phyloP scores from a whole-genome alignment of 2,888 invertebrate species.

The Drosophila austrosaltans region DNA sequence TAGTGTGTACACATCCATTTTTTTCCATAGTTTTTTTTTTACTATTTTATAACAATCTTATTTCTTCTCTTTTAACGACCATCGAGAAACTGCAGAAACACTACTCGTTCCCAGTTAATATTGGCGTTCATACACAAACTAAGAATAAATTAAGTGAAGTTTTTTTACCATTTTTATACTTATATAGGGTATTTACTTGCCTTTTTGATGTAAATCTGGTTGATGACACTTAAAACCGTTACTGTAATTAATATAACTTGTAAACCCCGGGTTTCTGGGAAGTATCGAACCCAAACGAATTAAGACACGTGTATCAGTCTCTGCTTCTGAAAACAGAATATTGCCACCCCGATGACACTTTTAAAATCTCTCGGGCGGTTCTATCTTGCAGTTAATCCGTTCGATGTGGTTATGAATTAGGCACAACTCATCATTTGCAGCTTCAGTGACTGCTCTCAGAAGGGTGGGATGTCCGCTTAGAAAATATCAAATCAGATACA shows the following conservation, averaged over 20 bases:
- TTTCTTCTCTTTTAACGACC: too few relatives aligned
- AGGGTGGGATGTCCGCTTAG: constrained; percentile 48
- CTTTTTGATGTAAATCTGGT: constrained; percentile 53
- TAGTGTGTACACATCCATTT: too few relatives aligned
- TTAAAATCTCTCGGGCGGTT: constrained; percentile 44
- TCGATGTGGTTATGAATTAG: constrained; percentile 82
- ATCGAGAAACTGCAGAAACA: too few relatives aligned
- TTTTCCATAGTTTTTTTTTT: too few relatives aligned
- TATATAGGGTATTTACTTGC: too few relatives aligned
- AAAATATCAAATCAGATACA: constrained; percentile 67
- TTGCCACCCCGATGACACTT: constrained; percentile 29
- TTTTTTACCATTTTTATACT: too few relatives aligned
- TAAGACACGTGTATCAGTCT: constrained; percentile 67
- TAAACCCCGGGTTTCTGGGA: constrained; percentile 61
- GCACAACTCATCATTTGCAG: constrained; percentile 82
- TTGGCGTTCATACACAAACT: too few relatives aligned
- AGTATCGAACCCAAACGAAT: constrained; percentile 80
- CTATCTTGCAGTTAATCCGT: constrained; percentile 80
- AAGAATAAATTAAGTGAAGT: too few relatives aligned
- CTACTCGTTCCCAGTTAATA: too few relatives aligned
- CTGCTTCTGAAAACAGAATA: constrained; percentile 61
- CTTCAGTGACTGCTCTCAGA: constrained; percentile 48
- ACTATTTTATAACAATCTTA: too few relatives aligned
- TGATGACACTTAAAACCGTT: constrained; percentile 75
- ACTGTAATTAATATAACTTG: constrained; percentile 79